phyloP scores from a whole-genome alignment of 2,888 invertebrate species.

The Epistrophe eligans region DNA sequence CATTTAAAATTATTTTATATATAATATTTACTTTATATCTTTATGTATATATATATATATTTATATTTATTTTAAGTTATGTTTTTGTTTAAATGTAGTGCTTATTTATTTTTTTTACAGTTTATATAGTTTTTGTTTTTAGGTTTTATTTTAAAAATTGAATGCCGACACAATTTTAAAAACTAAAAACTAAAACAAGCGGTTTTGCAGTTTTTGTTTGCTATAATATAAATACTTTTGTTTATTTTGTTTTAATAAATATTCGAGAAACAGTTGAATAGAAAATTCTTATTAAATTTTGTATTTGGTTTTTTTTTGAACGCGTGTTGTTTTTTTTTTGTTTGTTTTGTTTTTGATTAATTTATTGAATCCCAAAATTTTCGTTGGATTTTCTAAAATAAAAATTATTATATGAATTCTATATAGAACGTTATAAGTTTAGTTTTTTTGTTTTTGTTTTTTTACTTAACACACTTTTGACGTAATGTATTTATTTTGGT shows the following conservation, averaged over 20 bases:
- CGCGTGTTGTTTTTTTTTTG: slow-evolving; percentile 39
- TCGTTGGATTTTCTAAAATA: slow-evolving; percentile 56
- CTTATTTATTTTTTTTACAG: slow-evolving; percentile 57
- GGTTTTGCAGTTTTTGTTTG: slow-evolving; percentile 27
- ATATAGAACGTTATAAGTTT: slow-evolving; percentile 52
- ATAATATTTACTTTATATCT: slow-evolving; percentile 73
- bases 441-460: slow-evolving; percentile 4
- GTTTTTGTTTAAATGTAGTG: slow-evolving; percentile 69
- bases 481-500: slow-evolving; percentile 56
- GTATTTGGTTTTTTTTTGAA: slow-evolving; percentile 48
- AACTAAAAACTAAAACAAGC: slow-evolving; percentile 51
- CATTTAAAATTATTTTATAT: slow-evolving; percentile 64
- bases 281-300: slow-evolving; percentile 55
- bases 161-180: slow-evolving; percentile 46
- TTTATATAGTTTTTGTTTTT: slow-evolving; percentile 45
- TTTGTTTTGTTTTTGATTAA: slow-evolving; percentile 52
- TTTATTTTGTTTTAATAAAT: slow-evolving; percentile 51
- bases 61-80: slow-evolving; percentile 59
- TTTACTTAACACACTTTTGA: slow-evolving; percentile 58
- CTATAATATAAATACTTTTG: slow-evolving; percentile 33
- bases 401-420: slow-evolving; percentile 53
- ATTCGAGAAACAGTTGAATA: slow-evolving; percentile 71
- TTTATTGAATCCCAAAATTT: slow-evolving; percentile 53
- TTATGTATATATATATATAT: slow-evolving; percentile 60
- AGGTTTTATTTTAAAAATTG: slow-evolving; percentile 17